phyloP scores from a whole-genome alignment of 2,113 vertebrate genomes.

The Halcyon senegalensis region DNA sequence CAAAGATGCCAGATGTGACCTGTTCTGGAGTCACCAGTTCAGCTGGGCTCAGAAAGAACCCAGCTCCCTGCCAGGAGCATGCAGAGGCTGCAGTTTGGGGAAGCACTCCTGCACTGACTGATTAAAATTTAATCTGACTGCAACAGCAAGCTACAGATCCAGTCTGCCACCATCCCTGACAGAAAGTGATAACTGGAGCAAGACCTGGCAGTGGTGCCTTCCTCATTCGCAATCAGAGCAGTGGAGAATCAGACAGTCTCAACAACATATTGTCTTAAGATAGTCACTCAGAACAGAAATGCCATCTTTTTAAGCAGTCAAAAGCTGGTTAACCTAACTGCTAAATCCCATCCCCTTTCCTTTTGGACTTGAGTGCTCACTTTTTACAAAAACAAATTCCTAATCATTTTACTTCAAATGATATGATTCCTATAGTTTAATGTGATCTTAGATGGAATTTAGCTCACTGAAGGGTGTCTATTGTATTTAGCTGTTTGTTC shows the following conservation, averaged over 20 bases:
- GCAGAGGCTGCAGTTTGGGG: neutral
- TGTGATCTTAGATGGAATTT: neutral
- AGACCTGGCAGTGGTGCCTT: neutral
- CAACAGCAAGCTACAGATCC: neutral
- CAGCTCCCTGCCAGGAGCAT: rapidly evolving
- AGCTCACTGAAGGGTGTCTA: neutral
- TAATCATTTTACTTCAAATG: neutral
- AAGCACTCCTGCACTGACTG: neutral
- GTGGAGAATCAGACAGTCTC: neutral
- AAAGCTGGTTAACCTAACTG: neutral
- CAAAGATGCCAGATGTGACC: neutral
- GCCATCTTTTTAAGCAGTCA: neutral
- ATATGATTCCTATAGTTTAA: neutral
- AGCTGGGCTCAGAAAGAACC: neutral
- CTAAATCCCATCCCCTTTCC: neutral
- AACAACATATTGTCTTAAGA: neutral
- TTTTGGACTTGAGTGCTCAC: neutral
- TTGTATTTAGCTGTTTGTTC: neutral
- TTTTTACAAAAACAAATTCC: neutral
- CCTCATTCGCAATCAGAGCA: neutral
- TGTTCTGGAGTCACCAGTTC: neutral
- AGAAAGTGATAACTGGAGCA: neutral
- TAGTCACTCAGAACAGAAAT: neutral
- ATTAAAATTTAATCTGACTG: neutral
- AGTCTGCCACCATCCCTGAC: neutral